phyloP scores from a whole-genome alignment of 2,888 invertebrate species.

The Pollenia amentaria region DNA sequence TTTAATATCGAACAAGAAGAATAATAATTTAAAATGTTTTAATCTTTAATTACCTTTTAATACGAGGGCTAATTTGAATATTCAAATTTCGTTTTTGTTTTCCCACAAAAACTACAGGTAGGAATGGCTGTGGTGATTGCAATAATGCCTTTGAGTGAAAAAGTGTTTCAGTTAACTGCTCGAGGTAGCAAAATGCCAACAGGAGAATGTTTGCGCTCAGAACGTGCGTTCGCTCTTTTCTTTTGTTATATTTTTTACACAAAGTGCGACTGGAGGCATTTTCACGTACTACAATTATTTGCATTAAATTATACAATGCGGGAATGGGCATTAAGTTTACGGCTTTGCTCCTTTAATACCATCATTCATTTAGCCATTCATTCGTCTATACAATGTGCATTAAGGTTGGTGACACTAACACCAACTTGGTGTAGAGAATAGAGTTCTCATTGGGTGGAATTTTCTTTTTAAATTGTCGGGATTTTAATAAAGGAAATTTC shows the following conservation, averaged over 20 bases:
- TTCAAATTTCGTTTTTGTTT: conserved; percentile 3
- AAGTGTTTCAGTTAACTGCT: neutral
- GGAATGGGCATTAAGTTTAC: conserved; percentile 8
- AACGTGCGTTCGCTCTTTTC: conserved; percentile 6
- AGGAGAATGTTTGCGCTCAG: neutral
- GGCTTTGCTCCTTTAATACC: neutral
- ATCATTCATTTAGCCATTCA: neutral
- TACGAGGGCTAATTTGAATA: conserved; percentile 7
- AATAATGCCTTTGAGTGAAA: neutral
- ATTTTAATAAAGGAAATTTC: too few relatives aligned
- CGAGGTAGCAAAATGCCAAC: conserved; percentile 8
- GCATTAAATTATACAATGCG: conserved; percentile 20
- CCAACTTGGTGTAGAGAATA: too few relatives aligned
- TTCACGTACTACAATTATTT: conserved; percentile 26
- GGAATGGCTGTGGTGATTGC: neutral
- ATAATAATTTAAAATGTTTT: neutral
- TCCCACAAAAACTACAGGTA: neutral
- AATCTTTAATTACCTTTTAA: conserved; percentile 15
- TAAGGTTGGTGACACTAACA: neutral
- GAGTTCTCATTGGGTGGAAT: too few relatives aligned
- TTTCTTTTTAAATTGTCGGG: too few relatives aligned
- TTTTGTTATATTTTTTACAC: conserved; percentile 28
- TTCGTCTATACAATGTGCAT: conserved; percentile 22
- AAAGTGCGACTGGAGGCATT: conserved; percentile 38
- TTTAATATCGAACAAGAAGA: neutral